Conservation (phyloP, 2,888 invertebrate genomes). For the Drepana falcataria region DNA sequence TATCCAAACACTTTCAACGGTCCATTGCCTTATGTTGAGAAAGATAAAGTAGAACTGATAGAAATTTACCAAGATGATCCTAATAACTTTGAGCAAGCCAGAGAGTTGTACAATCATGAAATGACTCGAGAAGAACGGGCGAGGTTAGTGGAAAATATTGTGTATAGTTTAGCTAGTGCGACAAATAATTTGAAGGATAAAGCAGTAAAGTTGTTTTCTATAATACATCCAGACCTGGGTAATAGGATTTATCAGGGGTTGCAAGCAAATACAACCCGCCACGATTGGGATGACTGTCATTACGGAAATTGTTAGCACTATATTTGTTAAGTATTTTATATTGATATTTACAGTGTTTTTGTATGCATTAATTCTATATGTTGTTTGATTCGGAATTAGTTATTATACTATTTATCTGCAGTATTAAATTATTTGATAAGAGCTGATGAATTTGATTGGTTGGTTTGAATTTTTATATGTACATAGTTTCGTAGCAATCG, state of each 20-base stretch:
- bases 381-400: neutral
- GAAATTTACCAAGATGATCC: slow-evolving; percentile 83
- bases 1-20: slow-evolving; percentile 96
- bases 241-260: slow-evolving; percentile 46
- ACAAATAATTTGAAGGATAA: slow-evolving; percentile 75
- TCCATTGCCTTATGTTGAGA: slow-evolving; percentile 82
- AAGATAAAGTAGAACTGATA: slow-evolving; percentile 69
- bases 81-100: slow-evolving; percentile 92
- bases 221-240: slow-evolving; percentile 89
- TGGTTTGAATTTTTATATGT: no score
- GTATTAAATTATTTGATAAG: no score
- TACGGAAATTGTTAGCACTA: slow-evolving; percentile 6
- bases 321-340: slow-evolving; percentile 2
- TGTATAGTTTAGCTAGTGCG: slow-evolving; percentile 85
- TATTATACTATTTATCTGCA: no score
- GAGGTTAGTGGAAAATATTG: slow-evolving; percentile 88
- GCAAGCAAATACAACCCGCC: slow-evolving; percentile 34
- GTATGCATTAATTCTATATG: neutral
- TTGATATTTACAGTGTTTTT: slow-evolving; percentile 1
- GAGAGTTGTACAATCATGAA: slow-evolving; percentile 86
- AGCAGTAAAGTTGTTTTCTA: slow-evolving; percentile 87
- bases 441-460: no score
- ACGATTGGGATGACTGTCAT: slow-evolving; percentile 22
- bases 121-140: slow-evolving; percentile 85
- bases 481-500: no score